A percentile compares a stretch with the other conserved stretches of the same genome.
Evolutionary conservation across 1,140 invertebrate genomes (phyloP).

Genomic region (Lepidotrigona ventralis): DNA sequence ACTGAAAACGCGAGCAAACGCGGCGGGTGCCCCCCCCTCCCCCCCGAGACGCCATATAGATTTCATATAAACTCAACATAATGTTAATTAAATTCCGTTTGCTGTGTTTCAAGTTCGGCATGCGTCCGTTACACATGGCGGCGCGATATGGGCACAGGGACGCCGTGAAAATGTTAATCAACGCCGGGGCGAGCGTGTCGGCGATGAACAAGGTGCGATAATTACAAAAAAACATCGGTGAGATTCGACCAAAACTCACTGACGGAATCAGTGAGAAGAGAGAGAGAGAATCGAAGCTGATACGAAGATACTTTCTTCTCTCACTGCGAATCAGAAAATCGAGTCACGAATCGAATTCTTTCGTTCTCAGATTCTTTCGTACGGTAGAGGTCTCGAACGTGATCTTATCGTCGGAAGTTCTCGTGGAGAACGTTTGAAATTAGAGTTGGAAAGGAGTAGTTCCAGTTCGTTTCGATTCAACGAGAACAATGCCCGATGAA

Average conservation of each 20-base stretch:
- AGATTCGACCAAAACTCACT: no score
- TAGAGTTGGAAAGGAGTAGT: not conserved
- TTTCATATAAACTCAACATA: not conserved
- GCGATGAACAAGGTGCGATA: conserved; percentile 87
- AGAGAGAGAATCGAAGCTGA: not conserved
- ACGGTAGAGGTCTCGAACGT: not conserved
- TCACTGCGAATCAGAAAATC: not conserved
- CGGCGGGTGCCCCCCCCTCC: no score
- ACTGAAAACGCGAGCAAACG: not conserved
- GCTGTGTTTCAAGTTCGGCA: conserved; percentile 84
- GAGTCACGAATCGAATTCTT: conserved; percentile 4
- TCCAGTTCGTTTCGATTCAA: not conserved
- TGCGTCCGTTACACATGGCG: conserved; percentile 90
- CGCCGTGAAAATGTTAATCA: conserved; percentile 87
- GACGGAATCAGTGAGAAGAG: not conserved
- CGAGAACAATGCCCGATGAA: not conserved
- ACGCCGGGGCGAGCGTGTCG: conserved; percentile 86
- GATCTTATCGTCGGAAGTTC: not conserved
- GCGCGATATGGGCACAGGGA: conserved; percentile 90
- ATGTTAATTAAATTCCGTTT: conserved; percentile 16
- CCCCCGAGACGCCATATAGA: not conserved
- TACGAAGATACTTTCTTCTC: not conserved
- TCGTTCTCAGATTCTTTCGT: not conserved
- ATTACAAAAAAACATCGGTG: not conserved
- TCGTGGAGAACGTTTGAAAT: not conserved